Percentiles rank a stretch among this genome's conserved stretches.
Evolutionary conservation across 2,888 invertebrate species (phyloP).

Genomic region (Eugnorisma glareosa): DNA sequence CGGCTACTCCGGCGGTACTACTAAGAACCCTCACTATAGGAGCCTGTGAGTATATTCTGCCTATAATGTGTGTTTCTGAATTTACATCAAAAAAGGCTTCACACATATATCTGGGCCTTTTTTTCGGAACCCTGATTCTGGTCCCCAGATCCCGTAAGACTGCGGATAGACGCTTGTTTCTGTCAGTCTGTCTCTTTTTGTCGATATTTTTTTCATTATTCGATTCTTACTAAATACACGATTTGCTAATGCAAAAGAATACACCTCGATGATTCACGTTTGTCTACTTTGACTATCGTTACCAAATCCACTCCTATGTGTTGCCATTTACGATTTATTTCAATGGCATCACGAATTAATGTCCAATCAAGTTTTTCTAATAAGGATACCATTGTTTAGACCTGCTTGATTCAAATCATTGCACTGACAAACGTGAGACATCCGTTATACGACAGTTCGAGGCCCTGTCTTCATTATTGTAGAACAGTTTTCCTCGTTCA

Average conservation of each 20-base stretch:
- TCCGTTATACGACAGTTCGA: not conserved
- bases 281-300: not conserved
- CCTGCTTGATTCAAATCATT: conserved; percentile 7
- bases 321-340: conserved; percentile 4
- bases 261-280: not conserved
- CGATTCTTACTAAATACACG: not conserved
- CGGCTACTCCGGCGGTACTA: conserved; percentile 97
- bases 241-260: not conserved
- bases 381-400: conserved; percentile 21
- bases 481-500: conserved; percentile 11
- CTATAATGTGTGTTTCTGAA: too few species aligned
- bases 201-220: not conserved
- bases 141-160: not conserved
- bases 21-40: conserved; percentile 95
- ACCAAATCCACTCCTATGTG: not conserved
- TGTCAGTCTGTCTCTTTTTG: not conserved
- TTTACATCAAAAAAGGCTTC: not conserved
- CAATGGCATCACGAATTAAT: not conserved
- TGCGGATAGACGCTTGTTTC: not conserved
- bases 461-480: not conserved
- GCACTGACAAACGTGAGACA: not conserved
- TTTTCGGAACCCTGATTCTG: not conserved
- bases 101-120: too few species aligned
- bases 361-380: conserved; percentile 1
- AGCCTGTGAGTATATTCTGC: conserved; percentile 93